phyloP scores from a whole-genome alignment of 2,888 invertebrate species.

The Penaeus monodon region DNA sequence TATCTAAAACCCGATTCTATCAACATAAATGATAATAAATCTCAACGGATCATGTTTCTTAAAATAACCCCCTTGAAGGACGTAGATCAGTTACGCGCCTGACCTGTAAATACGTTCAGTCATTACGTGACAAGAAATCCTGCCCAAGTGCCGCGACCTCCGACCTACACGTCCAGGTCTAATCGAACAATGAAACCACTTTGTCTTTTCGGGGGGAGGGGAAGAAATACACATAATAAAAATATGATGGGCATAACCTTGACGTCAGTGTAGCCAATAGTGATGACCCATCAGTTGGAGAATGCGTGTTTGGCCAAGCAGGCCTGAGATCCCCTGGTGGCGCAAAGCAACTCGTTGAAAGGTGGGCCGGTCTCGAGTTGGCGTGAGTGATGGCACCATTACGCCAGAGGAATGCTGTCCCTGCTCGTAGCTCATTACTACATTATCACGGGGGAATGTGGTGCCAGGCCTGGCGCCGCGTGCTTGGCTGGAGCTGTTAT shows the following conservation, averaged over 20 bases:
- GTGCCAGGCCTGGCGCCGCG: neutral
- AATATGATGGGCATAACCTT: neutral
- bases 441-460: slow-evolving; percentile 25
- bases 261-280: slow-evolving; percentile 40
- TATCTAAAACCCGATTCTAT: too few species aligned
- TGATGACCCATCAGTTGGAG: slow-evolving; percentile 28
- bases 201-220: too few species aligned
- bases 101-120: too few species aligned
- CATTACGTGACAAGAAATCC: too few species aligned
- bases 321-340: slow-evolving; percentile 21
- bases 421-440: neutral
- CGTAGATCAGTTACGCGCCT: too few species aligned
- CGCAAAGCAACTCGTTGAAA: neutral
- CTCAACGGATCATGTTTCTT: too few species aligned
- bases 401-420: slow-evolving; percentile 1
- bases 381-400: slow-evolving; percentile 26
- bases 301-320: slow-evolving; percentile 19
- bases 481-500: slow-evolving; percentile 8
- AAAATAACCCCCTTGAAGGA: too few species aligned
- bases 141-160: too few species aligned
- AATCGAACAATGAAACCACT: too few species aligned
- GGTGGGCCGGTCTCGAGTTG: neutral
- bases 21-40: too few species aligned
- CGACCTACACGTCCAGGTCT: too few species aligned
- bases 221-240: neutral